Evolutionary conservation across 2,113 vertebrate genomes (phyloP), one percentile per base, ranked within the genome.

Genomic region (Oxyruncus cristatus): DNA sequence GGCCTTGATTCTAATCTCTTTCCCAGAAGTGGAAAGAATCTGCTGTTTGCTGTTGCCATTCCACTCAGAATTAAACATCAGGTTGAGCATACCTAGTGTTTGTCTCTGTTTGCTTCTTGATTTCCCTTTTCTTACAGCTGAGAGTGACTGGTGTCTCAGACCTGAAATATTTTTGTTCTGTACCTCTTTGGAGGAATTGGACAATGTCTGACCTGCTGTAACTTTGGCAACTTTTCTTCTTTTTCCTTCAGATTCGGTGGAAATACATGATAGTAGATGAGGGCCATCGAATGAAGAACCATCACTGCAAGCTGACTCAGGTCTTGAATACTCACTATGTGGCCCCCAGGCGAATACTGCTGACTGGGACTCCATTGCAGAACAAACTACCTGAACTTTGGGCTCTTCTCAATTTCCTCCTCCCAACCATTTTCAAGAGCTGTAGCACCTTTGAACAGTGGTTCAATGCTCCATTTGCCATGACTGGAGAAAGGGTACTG

Each of bases 181-280:
- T 10, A 21, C 1, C 7, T 78, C 1, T 27, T 68, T 24, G 6
- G 12, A 85, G 33, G 21, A 76, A 14, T 74, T 83, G 70, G 18
- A 13, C 12, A 35, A 49, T n/a, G 15, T 44, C 24, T 84, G 65
- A 33, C 30, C 12, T 53, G 14, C 28, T 63, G 6, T 72, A 18
- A 39, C 9, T 78, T 88, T 18, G 20, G 19, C 17, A 71, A 5
- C 12, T 73, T 61, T 22, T 44, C 33, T 33, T 71, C 41, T 26
- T 62, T 75, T 28, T 76, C 26, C 71, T 80, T 6, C 92, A 99
- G 99, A 99, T 99, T 91, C 99, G 99, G 80, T 99, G 99, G 99
- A 99, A 99, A 95, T 99, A 99, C 95, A 99, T 99, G 99, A 99
- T 99, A 6, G 99, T 99, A 85, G 99, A 99, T 19, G 99, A 99